Evolutionary conservation across 1,140 invertebrate genomes (phyloP), one percentile per base, ranked within the genome.

Genomic region (Aradophagus sp.): DNA sequence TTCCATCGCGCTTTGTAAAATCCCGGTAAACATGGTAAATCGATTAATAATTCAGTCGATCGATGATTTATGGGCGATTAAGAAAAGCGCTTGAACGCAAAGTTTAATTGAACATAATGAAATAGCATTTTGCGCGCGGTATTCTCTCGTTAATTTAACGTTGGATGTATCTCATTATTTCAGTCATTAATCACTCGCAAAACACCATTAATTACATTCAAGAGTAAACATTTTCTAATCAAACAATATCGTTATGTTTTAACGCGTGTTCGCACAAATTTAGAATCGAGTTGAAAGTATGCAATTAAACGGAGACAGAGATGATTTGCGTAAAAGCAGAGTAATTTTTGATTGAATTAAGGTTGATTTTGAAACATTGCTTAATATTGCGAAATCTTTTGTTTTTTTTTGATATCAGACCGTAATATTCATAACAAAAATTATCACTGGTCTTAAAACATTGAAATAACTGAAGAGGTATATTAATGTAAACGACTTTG

Each of bases 51-150:
- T 16, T 27, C 10, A 26, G 1, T 5, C 10, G 6, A 58, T 36
- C 8, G 20, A 56, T 59, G 41, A 67, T 67, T 58, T 58, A 58
- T 8, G 10, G n/a, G 12, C 23, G 20, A 52, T 31, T 45, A 45
- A 50, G 2, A 58, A 58, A 58, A 58, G 38, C 32, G 4, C 29
- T 8, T 58, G 1, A 20, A 55, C 45, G 45, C 13, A 42, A 50
- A 50, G 15, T 68, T 48, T 68, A 61, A 68, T 68, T 58, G 55
- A 59, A 67, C 34, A 42, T 45, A 68, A 53, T 68, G 47, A 53
- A 68, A 68, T 59, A 41, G 48, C 47, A 55, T 55, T 68, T 52
- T 52, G 27, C 11, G 15, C 23, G 12, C 14, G 42, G n/a, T 35
- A 35, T 53, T 53, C 27, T 15, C 32, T 56, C 34, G 36, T 63